Evolutionary conservation across 2,113 vertebrate species (phyloP).

Genomic region (Acrocephalus kingi): DNA sequence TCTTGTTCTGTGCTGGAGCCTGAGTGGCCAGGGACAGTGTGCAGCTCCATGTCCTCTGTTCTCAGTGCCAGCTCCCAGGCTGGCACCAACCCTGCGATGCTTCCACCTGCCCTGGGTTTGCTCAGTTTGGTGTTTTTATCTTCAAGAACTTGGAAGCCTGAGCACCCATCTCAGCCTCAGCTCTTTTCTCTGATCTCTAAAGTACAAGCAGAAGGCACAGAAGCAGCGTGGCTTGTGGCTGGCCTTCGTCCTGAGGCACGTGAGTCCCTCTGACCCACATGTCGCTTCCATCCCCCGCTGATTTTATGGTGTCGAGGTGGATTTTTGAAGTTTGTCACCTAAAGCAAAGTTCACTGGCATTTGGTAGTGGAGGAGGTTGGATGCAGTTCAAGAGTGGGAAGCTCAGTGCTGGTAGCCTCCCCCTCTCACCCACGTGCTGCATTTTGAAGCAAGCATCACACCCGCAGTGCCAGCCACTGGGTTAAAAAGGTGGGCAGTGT

Average conservation of each 20-base stretch:
- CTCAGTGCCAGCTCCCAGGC: not conserved
- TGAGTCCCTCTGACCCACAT: not conserved
- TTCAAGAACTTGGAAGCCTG: too few relatives aligned
- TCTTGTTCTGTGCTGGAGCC: accelerated
- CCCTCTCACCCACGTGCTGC: accelerated
- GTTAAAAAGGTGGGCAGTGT: not conserved
- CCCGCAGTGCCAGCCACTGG: not conserved
- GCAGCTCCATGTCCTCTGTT: not conserved
- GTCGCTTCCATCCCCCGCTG: not conserved
- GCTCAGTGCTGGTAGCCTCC: not conserved
- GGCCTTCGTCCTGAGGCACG: not conserved
- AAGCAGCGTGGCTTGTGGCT: not conserved
- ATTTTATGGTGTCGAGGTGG: not conserved
- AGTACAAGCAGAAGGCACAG: accelerated
- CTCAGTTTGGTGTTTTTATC: accelerated
- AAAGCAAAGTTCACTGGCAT: slow-evolving; percentile 38
- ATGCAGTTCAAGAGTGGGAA: not conserved
- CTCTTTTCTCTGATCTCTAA: not conserved
- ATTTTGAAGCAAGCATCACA: not conserved
- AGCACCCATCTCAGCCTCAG: accelerated
- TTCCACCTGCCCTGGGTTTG: not conserved
- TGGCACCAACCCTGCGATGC: not conserved
- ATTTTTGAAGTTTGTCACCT: slow-evolving; percentile 26
- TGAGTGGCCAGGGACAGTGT: accelerated
- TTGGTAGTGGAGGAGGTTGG: not conserved